phyloP scores from a whole-genome alignment of 2,113 vertebrate genomes.

The Daphoenositta chrysoptera region DNA sequence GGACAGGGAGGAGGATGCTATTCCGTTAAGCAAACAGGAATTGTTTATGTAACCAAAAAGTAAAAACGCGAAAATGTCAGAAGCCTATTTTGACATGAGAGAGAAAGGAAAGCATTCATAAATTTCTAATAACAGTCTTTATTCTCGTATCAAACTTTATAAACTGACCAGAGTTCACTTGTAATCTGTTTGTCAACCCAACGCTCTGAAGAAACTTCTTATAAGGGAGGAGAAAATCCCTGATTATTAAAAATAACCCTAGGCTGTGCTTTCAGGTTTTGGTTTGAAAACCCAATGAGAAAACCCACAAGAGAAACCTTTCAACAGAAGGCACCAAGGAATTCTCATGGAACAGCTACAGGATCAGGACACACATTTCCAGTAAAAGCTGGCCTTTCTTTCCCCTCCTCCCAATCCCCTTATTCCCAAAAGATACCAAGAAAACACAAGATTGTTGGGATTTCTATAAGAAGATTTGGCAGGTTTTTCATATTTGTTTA shows the following conservation, averaged over 20 bases:
- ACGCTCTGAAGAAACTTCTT: neutral
- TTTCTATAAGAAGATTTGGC: conserved; percentile 64
- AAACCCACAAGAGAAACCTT: neutral
- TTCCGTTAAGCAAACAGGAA: neutral
- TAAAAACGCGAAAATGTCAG: neutral
- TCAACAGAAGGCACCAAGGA: neutral
- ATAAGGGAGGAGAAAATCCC: neutral
- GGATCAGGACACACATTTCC: neutral
- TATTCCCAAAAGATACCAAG: conserved; percentile 48
- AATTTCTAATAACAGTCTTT: neutral
- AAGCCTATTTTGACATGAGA: neutral
- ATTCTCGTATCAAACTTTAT: neutral
- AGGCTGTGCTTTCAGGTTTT: neutral
- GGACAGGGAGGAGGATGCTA: neutral
- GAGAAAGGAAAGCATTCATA: neutral
- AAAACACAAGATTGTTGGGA: conserved; percentile 56
- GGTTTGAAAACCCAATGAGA: too few species aligned
- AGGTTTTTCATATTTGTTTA: conserved; percentile 66
- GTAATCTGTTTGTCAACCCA: neutral
- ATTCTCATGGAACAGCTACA: neutral
- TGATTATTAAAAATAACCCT: neutral
- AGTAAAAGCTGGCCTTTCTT: neutral
- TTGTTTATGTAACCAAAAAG: neutral
- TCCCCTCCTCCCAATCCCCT: neutral
- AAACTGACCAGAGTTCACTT: neutral